Percentiles rank a stretch among this genome's conserved stretches.
Conservation (phyloP, 2,797 vertebrate genomes). For the Urophycis tenuis region DNA sequence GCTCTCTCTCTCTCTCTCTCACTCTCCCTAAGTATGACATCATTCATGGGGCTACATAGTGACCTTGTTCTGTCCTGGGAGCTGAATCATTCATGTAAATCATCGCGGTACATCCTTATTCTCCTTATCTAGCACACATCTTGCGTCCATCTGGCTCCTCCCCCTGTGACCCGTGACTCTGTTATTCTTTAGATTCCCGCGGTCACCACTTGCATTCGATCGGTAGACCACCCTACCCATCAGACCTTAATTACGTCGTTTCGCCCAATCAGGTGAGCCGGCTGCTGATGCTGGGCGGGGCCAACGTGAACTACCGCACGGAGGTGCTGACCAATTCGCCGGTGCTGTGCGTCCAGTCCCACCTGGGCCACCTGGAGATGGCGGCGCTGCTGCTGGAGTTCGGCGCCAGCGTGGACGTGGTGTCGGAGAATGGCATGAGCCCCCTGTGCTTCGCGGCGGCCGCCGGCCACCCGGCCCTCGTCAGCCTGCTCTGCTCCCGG, state of each 20-base stretch:
- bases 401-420: conserved; percentile 81
- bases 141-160: no score
- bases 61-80: conserved; percentile 44
- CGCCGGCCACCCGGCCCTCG: conserved; percentile 82
- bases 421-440: conserved; percentile 87
- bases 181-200: not conserved
- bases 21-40: conserved; percentile 32
- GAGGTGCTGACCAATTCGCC: conserved; percentile 95
- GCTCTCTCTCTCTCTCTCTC: not conserved
- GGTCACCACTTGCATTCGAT: not conserved
- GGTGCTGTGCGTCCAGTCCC: conserved; percentile 88
- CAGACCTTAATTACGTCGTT: no score
- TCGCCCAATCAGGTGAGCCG: conserved; percentile 87
- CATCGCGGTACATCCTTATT: not conserved
- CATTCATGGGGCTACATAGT: conserved; percentile 32
- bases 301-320: conserved; percentile 93
- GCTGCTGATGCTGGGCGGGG: conserved; percentile 90
- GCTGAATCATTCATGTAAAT: not conserved
- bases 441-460: conserved; percentile 87
- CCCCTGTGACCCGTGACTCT: not conserved
- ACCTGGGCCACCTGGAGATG: conserved; percentile 93
- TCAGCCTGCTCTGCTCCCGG: conserved; percentile 81
- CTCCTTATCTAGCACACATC: not conserved
- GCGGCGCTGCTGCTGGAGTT: conserved; percentile 85
- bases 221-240: not conserved